Conservation (phyloP, 1,140 invertebrate genomes). For the Hypothenemus hampei region DNA sequence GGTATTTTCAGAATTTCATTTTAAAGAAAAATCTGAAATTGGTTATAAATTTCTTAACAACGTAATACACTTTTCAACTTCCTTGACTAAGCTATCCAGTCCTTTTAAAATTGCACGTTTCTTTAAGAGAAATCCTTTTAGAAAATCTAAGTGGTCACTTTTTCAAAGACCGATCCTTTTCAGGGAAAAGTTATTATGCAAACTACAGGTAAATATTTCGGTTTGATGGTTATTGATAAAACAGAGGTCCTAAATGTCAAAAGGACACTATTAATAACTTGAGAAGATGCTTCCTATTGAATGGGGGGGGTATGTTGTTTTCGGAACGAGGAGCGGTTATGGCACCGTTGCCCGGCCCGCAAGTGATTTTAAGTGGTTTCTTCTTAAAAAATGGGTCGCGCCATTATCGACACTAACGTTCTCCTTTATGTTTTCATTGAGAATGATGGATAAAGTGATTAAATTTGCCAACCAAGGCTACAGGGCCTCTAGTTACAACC, state of each 20-base stretch:
- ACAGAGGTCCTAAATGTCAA: constrained; percentile 19
- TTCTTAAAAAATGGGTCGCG: constrained; percentile 17
- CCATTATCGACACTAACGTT: constrained; percentile 23
- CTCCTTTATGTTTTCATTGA: constrained; percentile 13
- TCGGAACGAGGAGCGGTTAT: constrained; percentile 8
- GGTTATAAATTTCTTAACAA: too few species aligned
- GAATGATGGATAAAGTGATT: constrained; percentile 5
- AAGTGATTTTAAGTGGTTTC: constrained; percentile 23
- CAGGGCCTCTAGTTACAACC: too few species aligned
- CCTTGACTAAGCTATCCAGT: too few species aligned
- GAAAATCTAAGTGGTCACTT: too few species aligned
- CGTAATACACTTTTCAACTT: too few species aligned
- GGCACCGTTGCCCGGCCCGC: constrained; percentile 12
- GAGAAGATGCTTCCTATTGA: constrained; percentile 15
- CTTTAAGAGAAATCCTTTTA: too few species aligned
- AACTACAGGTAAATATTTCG: neutral
- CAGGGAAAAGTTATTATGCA: too few species aligned
- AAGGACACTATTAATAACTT: constrained; percentile 19
- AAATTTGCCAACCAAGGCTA: neutral
- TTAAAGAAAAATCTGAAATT: too few species aligned
- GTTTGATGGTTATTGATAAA: constrained; percentile 20
- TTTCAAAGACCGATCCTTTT: too few species aligned
- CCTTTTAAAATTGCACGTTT: too few species aligned
- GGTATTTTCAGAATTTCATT: too few species aligned
- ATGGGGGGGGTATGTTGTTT: constrained; percentile 22